Percentiles rank a stretch among this genome's conserved stretches.
phyloP scores from a whole-genome alignment of 2,797 vertebrate genomes.

The Aulostomus chinensis region DNA sequence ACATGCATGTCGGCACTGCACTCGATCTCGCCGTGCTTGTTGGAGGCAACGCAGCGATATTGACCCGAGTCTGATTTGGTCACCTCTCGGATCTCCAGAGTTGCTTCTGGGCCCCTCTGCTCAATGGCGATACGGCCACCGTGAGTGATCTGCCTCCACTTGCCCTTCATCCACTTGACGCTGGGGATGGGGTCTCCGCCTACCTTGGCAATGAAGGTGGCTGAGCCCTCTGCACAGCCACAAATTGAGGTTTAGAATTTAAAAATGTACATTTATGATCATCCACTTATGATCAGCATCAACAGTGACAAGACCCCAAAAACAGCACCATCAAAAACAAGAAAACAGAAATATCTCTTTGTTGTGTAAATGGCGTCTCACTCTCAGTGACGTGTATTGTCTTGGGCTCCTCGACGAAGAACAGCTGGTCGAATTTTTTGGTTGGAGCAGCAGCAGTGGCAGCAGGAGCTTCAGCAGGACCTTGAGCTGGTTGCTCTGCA shows the following conservation, averaged over 20 bases:
- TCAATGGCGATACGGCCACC: slow-evolving; percentile 91
- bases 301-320: too few relatives aligned
- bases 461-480: slow-evolving; percentile 80
- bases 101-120: slow-evolving; percentile 92
- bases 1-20: slow-evolving; percentile 88
- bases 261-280: too few relatives aligned
- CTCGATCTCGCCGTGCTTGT: slow-evolving; percentile 94
- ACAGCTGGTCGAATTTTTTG: slow-evolving; percentile 83
- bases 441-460: slow-evolving; percentile 78
- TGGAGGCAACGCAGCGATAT: slow-evolving; percentile 94
- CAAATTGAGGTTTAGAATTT: background rate
- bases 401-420: slow-evolving; percentile 93
- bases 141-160: slow-evolving; percentile 96
- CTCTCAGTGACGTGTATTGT: slow-evolving; percentile 86
- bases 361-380: slow-evolving; percentile 80
- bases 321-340: background rate
- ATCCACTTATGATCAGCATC: too few relatives aligned
- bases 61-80: slow-evolving; percentile 95
- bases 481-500: slow-evolving; percentile 84
- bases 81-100: slow-evolving; percentile 90
- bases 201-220: slow-evolving; percentile 95
- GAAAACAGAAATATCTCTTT: background rate
- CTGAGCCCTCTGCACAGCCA: slow-evolving; percentile 77
- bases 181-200: slow-evolving; percentile 96
- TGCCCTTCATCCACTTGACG: slow-evolving; percentile 99